Evolutionary conservation across 2,888 invertebrate genomes (phyloP).

Genomic region (Melipona beecheii): DNA sequence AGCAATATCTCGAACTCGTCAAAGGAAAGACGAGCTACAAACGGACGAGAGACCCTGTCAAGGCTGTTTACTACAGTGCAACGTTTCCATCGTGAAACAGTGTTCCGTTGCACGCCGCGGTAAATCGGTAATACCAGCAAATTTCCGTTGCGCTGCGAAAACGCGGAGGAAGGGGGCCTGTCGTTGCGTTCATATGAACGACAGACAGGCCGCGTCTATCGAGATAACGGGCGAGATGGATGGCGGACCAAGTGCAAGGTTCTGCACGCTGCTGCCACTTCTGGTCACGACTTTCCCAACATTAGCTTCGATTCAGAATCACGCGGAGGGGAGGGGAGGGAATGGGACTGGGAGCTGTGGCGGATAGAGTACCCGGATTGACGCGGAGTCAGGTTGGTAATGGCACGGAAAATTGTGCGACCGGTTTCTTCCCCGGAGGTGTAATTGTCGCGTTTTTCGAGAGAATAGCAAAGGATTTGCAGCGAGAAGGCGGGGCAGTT

Average conservation of each 20-base stretch:
- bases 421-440: not conserved
- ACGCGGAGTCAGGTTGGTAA: conserved; percentile 26
- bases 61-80: not conserved
- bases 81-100: conserved; percentile 20
- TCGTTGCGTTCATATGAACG: conserved; percentile 5
- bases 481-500: no score
- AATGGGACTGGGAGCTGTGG: not conserved
- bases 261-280: conserved; percentile 6
- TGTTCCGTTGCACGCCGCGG: conserved; percentile 40
- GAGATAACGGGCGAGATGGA: conserved; percentile 37
- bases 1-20: not conserved
- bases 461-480: not conserved
- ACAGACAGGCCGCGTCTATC: conserved; percentile 20
- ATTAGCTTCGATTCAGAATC: conserved; percentile 48
- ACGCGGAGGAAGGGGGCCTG: not conserved
- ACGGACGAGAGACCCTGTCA: not conserved
- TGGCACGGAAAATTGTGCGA: conserved; percentile 23
- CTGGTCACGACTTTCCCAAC: conserved; percentile 39
- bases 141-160: conserved; percentile 45
- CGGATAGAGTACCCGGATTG: not conserved
- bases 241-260: conserved; percentile 27
- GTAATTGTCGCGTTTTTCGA: conserved; percentile 2
- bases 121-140: conserved; percentile 56
- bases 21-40: not conserved
- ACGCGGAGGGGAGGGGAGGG: conserved; percentile 2